phyloP scores from a whole-genome alignment of 1,140 invertebrate species.

The Pseudomyrmex dendroicus region DNA sequence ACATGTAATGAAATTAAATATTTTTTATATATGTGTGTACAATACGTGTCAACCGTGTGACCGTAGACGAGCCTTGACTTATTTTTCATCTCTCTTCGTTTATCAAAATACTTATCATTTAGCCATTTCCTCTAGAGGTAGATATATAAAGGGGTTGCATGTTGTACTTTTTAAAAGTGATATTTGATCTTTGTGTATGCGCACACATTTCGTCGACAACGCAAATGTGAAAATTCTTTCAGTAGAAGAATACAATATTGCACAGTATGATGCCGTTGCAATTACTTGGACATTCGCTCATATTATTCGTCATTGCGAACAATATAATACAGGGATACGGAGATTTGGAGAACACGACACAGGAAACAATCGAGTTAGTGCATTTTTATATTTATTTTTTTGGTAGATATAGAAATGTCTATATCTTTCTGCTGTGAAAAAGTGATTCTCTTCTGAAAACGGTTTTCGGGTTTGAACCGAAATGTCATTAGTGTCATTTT shows the following conservation, averaged over 20 bases:
- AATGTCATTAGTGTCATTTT: too few relatives aligned
- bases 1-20: neutral
- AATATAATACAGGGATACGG: conserved; percentile 21
- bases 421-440: too few relatives aligned
- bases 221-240: conserved; percentile 20
- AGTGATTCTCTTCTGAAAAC: too few relatives aligned
- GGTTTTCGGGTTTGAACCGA: too few relatives aligned
- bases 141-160: conserved; percentile 65
- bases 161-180: conserved; percentile 30
- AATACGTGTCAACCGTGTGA: too few relatives aligned
- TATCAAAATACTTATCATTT: conserved; percentile 68
- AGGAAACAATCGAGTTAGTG: conserved; percentile 37
- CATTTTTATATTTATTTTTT: neutral
- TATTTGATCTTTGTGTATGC: neutral
- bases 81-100: conserved; percentile 59
- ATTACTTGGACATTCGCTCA: neutral
- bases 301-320: conserved; percentile 1
- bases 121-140: conserved; percentile 69
- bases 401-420: too few relatives aligned
- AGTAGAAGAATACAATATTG: neutral
- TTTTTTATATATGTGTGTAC: neutral
- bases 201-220: neutral
- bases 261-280: conserved; percentile 34
- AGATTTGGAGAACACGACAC: neutral
- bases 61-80: conserved; percentile 14